Base-by-base conservation (phyloP, 2,888 invertebrate genomes). In the Branchinecta sandiegonensis region DNA sequence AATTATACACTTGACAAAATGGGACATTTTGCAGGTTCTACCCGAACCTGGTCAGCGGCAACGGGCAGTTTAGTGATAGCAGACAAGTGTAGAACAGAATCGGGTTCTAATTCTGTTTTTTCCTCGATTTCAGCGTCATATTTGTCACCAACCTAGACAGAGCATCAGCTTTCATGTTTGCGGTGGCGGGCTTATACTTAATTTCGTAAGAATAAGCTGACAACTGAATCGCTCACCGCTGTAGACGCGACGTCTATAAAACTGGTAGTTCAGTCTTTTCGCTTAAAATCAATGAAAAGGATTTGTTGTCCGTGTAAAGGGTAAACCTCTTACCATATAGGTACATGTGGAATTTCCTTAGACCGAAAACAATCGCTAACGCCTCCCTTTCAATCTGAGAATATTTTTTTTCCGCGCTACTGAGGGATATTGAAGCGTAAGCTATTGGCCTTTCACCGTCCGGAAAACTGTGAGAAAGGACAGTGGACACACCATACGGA, bases 321-420 rank as follows among this genome's bases (percentile, higher is more conserved):
- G 76, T 76, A 71, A 80, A 81, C n/a, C 74, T 72, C 13, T 75
- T 72, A 7, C 78, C 79, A 70, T 73, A 77, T 0, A 80, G 65
- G 71, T 76, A 79, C 37, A 76, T 73, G 68, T 77, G 76, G 72
- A 79, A 79, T 71, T 76, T n/a, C n/a, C n/a, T n/a, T n/a, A n/a
- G n/a, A n/a, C n/a, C n/a, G n/a, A n/a, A n/a, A n/a, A n/a, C n/a
- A 6, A 79, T 70, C 11, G 75, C 72, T 46, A 77, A 72, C 47
- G 77, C 76, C 73, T 75, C 73, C 70, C 74, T 75, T 71, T 76
- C 72, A 0, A 75, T 75, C 71, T 77, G 75, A 46, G 71, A 76
- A 73, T 74, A 76, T 77, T 73, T 75, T 73, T 72, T 73, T 69
- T 80, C 76, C 67, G 77, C 77, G 10, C 72, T 75, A 48, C 74